Percentiles rank a stretch among this genome's conserved stretches.
Evolutionary conservation across 1,140 invertebrate genomes (phyloP).

Genomic region (Mactra quadrangularis): DNA sequence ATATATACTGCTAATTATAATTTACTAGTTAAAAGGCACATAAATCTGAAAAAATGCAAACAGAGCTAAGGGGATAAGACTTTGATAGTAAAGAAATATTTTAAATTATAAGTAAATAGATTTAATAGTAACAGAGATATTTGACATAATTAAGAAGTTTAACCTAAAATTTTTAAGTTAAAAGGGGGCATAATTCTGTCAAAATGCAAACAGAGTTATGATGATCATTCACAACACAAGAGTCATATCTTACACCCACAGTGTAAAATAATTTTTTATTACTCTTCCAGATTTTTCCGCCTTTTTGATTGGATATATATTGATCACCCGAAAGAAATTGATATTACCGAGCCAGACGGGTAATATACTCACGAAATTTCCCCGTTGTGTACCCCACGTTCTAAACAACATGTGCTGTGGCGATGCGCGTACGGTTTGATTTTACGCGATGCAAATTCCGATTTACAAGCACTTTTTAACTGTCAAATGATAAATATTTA

Average conservation of each 20-base stretch:
- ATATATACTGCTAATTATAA: constrained; percentile 6
- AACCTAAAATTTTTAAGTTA: constrained; percentile 11
- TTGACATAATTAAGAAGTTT: constrained; percentile 1
- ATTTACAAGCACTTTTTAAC: too few species aligned
- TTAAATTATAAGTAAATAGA: background rate
- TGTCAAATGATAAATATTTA: too few species aligned
- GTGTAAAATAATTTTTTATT: constrained; percentile 15
- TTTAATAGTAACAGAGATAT: constrained; percentile 12
- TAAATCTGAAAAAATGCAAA: background rate
- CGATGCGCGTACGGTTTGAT: too few species aligned
- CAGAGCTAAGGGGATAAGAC: constrained; percentile 1
- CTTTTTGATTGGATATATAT: too few species aligned
- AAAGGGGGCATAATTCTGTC: constrained; percentile 14
- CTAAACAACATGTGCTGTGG: too few species aligned
- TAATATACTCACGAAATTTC: too few species aligned
- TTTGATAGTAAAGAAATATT: constrained; percentile 13
- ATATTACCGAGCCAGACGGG: too few species aligned
- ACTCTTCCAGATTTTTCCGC: too few species aligned
- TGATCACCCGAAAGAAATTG: too few species aligned
- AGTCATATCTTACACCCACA: constrained; percentile 25
- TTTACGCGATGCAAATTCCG: too few species aligned
- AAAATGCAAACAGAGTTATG: constrained; percentile 20
- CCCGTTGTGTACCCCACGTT: too few species aligned
- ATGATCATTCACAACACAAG: constrained; percentile 10
- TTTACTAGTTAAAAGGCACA: background rate